Evolutionary conservation across 2,797 vertebrate species (phyloP).

Genomic region (Oceanodroma leucorhoa): DNA sequence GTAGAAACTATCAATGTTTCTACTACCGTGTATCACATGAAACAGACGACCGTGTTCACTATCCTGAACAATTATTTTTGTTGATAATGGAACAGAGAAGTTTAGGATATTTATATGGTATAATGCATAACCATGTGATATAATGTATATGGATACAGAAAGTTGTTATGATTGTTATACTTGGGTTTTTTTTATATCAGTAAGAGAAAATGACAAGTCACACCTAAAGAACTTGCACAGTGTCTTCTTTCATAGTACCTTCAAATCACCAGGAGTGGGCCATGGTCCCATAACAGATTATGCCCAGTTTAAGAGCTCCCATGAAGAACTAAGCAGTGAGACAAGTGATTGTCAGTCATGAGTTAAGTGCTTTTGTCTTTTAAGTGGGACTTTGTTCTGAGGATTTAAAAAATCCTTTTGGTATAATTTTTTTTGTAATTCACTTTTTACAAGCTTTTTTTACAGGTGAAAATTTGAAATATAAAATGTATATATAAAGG

Average conservation of each 20-base stretch:
- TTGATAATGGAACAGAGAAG: background rate
- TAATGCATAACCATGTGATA: background rate
- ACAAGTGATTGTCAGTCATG: background rate
- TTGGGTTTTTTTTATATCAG: rapidly evolving
- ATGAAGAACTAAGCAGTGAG: background rate
- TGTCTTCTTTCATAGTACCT: background rate
- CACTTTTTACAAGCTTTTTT: background rate
- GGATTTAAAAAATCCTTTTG: background rate
- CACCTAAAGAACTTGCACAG: background rate
- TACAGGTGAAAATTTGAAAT: background rate
- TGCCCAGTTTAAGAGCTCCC: background rate
- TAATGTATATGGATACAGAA: background rate
- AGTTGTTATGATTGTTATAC: background rate
- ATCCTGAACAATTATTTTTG: background rate
- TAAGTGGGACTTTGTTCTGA: background rate
- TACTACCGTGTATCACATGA: rapidly evolving
- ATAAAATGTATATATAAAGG: background rate
- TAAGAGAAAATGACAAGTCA: background rate
- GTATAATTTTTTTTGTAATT: background rate
- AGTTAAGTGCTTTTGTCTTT: background rate
- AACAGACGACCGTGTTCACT: background rate
- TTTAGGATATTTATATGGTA: background rate
- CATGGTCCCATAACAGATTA: background rate
- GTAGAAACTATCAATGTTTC: background rate
- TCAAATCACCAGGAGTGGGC: background rate